Evolutionary conservation across 2,113 vertebrate species (phyloP).

Genomic region (Paedocypris sp.): DNA sequence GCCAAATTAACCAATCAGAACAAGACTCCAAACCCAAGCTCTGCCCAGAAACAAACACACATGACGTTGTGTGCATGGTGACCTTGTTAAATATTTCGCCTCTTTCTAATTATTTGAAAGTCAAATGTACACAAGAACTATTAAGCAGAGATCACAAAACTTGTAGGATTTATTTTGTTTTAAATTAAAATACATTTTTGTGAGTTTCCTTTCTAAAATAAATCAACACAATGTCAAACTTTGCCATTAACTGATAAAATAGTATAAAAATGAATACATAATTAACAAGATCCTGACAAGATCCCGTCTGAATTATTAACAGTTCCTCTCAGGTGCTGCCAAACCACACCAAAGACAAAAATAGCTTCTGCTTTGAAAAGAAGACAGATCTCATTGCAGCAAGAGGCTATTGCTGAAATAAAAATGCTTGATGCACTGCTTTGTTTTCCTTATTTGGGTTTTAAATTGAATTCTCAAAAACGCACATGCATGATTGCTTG

Average conservation of each 20-base stretch:
- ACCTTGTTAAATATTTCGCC: too few species aligned
- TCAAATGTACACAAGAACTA: too few species aligned
- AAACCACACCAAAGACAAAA: constrained; percentile 13
- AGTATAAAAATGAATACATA: too few species aligned
- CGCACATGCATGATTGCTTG: background rate
- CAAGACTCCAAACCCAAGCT: constrained; percentile 88
- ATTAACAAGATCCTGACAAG: too few species aligned
- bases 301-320: constrained; percentile 28
- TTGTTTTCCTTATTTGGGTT: background rate
- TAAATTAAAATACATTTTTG: too few species aligned
- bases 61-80: too few species aligned
- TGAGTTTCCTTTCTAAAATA: too few species aligned
- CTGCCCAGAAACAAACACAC: constrained; percentile 59
- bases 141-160: too few species aligned
- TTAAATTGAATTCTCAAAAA: background rate
- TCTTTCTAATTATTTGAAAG: too few species aligned
- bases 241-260: constrained; percentile 57
- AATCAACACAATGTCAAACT: constrained; percentile 33
- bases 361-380: background rate
- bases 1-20: constrained; percentile 87
- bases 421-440: background rate
- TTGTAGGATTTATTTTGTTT: too few species aligned
- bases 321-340: constrained; percentile 1
- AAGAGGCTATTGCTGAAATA: background rate
- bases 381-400: background rate